Conservation (phyloP, 2,888 invertebrate genomes). For the Hedya salicella region DNA sequence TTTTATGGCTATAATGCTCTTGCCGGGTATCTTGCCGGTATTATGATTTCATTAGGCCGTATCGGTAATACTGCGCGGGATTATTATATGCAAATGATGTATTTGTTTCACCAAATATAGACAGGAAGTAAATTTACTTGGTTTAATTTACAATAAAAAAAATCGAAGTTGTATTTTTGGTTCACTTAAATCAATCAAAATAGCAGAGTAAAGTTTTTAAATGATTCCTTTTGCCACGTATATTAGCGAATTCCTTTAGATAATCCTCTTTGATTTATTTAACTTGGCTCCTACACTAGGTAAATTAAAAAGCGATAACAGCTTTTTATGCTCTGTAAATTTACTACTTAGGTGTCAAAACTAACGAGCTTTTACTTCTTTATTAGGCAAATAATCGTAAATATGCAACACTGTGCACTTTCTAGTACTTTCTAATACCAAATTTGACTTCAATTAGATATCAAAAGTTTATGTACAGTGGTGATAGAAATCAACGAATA, state of each 20-base stretch:
- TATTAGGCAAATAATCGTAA: background rate
- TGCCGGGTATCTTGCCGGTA: conserved; percentile 42
- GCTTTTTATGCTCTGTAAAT: too few relatives aligned
- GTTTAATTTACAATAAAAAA: too few relatives aligned
- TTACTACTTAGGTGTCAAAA: background rate
- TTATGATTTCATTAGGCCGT: conserved; percentile 47
- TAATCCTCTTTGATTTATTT: too few relatives aligned
- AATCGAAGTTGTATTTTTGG: background rate
- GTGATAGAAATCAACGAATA: conserved; percentile 13
- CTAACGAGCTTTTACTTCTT: background rate
- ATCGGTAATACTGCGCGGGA: conserved; percentile 1
- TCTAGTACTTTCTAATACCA: background rate
- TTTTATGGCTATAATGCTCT: conserved; percentile 46
- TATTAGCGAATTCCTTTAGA: background rate
- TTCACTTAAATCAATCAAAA: background rate
- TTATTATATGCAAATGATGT: conserved; percentile 32
- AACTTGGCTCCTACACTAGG: too few relatives aligned
- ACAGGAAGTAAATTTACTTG: background rate
- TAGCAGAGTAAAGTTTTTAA: background rate
- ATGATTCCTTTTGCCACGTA: background rate
- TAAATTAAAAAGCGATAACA: too few relatives aligned
- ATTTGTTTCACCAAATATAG: conserved; percentile 11
- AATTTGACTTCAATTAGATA: background rate
- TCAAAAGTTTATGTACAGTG: background rate
- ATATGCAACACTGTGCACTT: background rate